phyloP scores from a whole-genome alignment of 1,140 invertebrate genomes.

The Drosophila varians region DNA sequence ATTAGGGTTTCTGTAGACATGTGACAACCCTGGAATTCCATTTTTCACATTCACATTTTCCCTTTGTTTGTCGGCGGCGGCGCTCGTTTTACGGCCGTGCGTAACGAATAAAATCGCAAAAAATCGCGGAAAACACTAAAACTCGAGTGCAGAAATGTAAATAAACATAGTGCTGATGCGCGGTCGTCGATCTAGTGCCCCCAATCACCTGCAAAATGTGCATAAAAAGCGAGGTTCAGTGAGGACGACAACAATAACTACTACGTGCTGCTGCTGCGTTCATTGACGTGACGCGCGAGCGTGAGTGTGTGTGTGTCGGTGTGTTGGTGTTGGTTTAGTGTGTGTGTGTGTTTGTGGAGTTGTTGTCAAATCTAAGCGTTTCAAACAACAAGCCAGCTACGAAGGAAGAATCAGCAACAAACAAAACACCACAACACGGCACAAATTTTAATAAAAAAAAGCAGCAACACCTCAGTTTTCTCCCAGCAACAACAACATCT shows the following conservation, averaged over 20 bases:
- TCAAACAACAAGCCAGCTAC: constrained; percentile 31
- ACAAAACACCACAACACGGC: constrained; percentile 55
- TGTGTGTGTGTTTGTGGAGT: constrained; percentile 46
- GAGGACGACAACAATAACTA: constrained; percentile 52
- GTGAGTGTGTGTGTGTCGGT: constrained; percentile 51
- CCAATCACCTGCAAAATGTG: constrained; percentile 61
- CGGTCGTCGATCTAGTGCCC: constrained; percentile 44
- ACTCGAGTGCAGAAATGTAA: constrained; percentile 65
- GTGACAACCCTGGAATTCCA: constrained; percentile 34
- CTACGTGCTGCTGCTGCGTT: constrained; percentile 73
- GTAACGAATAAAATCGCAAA: constrained; percentile 68
- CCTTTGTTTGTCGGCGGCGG: constrained; percentile 76
- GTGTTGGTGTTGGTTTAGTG: constrained; percentile 28
- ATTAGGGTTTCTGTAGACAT: not conserved
- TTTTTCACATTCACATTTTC: constrained; percentile 78
- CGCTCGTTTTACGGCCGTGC: constrained; percentile 73
- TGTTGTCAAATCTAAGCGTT: constrained; percentile 62
- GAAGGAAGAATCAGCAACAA: constrained; percentile 44
- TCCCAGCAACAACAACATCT: constrained; percentile 23
- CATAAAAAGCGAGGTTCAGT: constrained; percentile 61
- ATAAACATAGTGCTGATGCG: constrained; percentile 58
- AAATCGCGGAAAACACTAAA: constrained; percentile 57
- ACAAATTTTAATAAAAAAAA: constrained; percentile 31
- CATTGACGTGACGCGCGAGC: constrained; percentile 77
- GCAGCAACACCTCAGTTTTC: constrained; percentile 36